Conservation (phyloP, 53 echinoderm and acorn worm genomes). For the Stichopus horrens region DNA sequence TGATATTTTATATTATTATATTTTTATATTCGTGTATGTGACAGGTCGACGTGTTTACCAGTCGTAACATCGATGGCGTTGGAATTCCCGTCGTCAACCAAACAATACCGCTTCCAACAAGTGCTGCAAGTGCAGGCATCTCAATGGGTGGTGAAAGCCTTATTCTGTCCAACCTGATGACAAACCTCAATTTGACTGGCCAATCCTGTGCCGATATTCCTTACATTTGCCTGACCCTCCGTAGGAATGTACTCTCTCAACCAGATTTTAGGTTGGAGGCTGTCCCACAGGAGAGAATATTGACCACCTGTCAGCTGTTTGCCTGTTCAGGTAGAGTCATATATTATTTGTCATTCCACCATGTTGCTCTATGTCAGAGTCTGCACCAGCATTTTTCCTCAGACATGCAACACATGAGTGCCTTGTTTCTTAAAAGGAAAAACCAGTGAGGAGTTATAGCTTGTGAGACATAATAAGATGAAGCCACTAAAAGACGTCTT, state of each 20-base stretch:
- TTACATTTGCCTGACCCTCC: slow-evolving; percentile 75
- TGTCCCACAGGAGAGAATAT: slow-evolving; percentile 41
- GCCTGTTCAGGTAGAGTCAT: slow-evolving; percentile 61
- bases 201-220: slow-evolving; percentile 68
- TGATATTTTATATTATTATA: too few species aligned
- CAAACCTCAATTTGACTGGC: slow-evolving; percentile 60
- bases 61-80: slow-evolving; percentile 42
- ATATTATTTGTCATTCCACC: background rate
- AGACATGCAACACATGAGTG: too few species aligned
- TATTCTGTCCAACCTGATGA: slow-evolving; percentile 38
- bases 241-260: slow-evolving; percentile 48
- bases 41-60: slow-evolving; percentile 63
- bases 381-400: background rate
- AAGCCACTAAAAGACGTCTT: too few species aligned
- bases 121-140: slow-evolving; percentile 5
- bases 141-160: background rate
- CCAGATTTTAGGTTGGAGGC: slow-evolving; percentile 66
- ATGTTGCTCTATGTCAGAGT: background rate
- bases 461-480: too few species aligned
- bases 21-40: background rate
- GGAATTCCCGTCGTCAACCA: slow-evolving; percentile 40
- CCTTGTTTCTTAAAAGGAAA: too few species aligned
- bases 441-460: too few species aligned
- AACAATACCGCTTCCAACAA: background rate
- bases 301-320: slow-evolving; percentile 58